Base-by-base conservation (phyloP, 2,888 invertebrate genomes). In the Petrophora chlorosata region DNA sequence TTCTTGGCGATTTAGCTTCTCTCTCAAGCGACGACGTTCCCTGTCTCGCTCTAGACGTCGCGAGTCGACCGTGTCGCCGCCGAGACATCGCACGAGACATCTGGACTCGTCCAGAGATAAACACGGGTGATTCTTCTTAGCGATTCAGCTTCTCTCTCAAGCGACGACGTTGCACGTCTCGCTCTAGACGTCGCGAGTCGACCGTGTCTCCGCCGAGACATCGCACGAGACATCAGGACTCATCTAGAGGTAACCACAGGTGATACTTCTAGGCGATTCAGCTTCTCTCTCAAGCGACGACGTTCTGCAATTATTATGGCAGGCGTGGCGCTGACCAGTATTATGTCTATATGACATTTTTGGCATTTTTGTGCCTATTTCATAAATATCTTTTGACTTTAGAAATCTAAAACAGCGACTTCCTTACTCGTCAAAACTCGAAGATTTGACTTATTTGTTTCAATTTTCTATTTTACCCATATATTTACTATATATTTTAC, bases 101-200 rank as follows among this genome's bases (percentile, higher is more conserved):
- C 60, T 70, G 12, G 82, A 85, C 1, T 10, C 70, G 3, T 56
- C 72, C 3, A 54, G 79, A 25, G 81, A 84, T 0, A 66, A 71
- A 25, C 80, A 82, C 61, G 79, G 81, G 84, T 83, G 53, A 45
- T 14, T 2, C 8, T 13, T 13, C 14, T 14, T n/a, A n/a, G n/a
- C n/a, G n/a, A n/a, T n/a, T n/a, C n/a, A n/a, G 93, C 48, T 92
- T 92, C 58, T 93, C 90, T 8, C 70, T 92, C 56, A 92, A 92
- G 82, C 82, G 93, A 0, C 90, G 93, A 0, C 91, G 93, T 8
- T 88, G 92, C 16, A 74, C 78, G 67, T 89, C 90, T 22, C 87
- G 90, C 28, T 56, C 59, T 28, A 81, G 91, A 34, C 89, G 92
- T 58, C 91, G 92, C 41, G 85, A 81, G 38, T 83, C 87, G 40